These are phyloP conservation scores for Drosophila ezoana DNA, from an alignment of 2,888 invertebrate species.

Conservation along the genomic window DNA sequence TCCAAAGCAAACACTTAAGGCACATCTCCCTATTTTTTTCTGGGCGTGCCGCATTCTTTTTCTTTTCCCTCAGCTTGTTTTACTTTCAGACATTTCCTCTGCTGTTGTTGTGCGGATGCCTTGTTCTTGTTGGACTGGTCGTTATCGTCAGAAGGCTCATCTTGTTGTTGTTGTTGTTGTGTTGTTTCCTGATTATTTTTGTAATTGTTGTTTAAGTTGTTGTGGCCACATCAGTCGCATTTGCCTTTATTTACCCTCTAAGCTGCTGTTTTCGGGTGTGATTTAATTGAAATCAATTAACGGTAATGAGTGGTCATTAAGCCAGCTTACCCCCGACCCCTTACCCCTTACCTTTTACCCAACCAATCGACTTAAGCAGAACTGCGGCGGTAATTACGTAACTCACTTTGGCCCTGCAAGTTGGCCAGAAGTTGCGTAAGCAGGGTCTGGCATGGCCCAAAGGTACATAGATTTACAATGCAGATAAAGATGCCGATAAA, in stretches of 20 bases:
- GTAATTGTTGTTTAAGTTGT: conserved; percentile 78
- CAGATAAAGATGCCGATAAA: not conserved
- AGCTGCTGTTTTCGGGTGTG: conserved; percentile 74
- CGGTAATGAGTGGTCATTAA: conserved; percentile 85
- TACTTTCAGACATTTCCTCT: conserved; percentile 68
- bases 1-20: conserved; percentile 58
- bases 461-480: not conserved
- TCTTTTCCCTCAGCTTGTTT: conserved; percentile 34
- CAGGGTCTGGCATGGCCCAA: too few species aligned
- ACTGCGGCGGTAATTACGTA: conserved; percentile 43
- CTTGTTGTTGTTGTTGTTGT: conserved; percentile 24
- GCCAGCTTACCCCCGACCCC: conserved; percentile 68
- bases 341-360: conserved; percentile 14
- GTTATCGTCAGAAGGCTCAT: conserved; percentile 41
- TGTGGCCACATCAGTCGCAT: conserved; percentile 72
- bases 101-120: conserved; percentile 6
- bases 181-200: conserved; percentile 67
- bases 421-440: not conserved
- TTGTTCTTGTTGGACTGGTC: conserved; percentile 40
- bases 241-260: conserved; percentile 52
- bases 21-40: conserved; percentile 30
- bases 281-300: conserved; percentile 85
- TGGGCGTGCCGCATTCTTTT: not conserved
- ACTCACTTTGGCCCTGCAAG: conserved; percentile 10
- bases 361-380: conserved; percentile 25